Base-by-base conservation (phyloP, 2,113 vertebrate genomes). In the Lycaon pictus region DNA sequence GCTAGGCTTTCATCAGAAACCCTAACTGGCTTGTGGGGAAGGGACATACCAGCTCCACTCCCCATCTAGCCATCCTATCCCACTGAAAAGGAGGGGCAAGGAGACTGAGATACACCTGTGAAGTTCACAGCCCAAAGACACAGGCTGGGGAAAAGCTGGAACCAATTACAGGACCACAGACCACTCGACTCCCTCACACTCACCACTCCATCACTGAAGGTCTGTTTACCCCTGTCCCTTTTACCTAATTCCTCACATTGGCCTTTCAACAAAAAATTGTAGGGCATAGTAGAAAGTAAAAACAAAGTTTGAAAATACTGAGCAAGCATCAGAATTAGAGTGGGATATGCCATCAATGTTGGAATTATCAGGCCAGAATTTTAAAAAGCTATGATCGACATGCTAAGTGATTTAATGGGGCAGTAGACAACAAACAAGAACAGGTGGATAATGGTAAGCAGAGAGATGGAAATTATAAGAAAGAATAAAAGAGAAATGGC, bases 141-240 rank as follows among this genome's bases (percentile, higher is more conserved):
- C 10, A 55, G 80, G 29, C 11, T 90, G 16, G 23, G 11, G 2
- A 65, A 32, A 71, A 72, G 48, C 22, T 9, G 20, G 67, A 65
- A 5, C 25, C 83, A 16, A 7, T 32, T 4, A 32, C 1, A 48
- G 65, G n/a, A 55, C 51, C 25, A 35, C 1, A 29, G 27, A 65
- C 16, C 0, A 0, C 25, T 51, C 37, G 4, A 23, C 48, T 4
- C 20, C 37, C 32, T 32, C 2, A 22, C 19, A 23, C 19, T 72
- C 29, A 63, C 25, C 11, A 11, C 23, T 53, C 20, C 4, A 10
- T 56, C 32, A 17, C 55, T 51, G 32, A 77, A 29, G 43, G 20
- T 10, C 51, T 67, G 0, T 37, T 58, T 76, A 56, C 60, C 35
- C 43, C 3, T 12, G n/a, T 53, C 88, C 35, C n/a, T 69, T 86